Percentiles rank a stretch among this genome's conserved stretches.
Conservation (phyloP, 2,797 vertebrate species). For the Geotrypetes seraphini region DNA sequence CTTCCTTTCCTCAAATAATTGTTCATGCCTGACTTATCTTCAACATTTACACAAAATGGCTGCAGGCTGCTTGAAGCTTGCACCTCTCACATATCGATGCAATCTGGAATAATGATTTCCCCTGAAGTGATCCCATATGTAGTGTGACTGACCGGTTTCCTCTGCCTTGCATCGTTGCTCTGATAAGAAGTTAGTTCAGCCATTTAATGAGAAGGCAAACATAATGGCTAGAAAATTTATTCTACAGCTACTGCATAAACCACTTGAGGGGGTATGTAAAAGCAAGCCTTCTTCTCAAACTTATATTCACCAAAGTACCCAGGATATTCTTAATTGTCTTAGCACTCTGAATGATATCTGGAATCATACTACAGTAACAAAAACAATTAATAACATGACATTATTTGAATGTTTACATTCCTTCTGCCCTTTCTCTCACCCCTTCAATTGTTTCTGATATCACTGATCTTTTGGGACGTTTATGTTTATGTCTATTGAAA, state of each 20-base stretch:
- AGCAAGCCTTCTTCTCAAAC: constrained; percentile 18
- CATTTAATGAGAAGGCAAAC: constrained; percentile 26
- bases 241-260: constrained; percentile 9
- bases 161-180: constrained; percentile 26
- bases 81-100: not conserved
- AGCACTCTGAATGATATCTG: constrained; percentile 19
- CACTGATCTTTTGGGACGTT: too few relatives aligned
- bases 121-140: constrained; percentile 6
- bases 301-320: constrained; percentile 3
- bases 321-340: constrained; percentile 32
- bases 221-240: constrained; percentile 33
- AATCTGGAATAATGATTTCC: constrained; percentile 20
- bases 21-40: constrained; percentile 10
- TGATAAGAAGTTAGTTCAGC: constrained; percentile 29
- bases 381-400: constrained; percentile 8
- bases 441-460: too few relatives aligned
- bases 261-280: constrained; percentile 2
- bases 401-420: too few relatives aligned
- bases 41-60: constrained; percentile 23
- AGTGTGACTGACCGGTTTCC: not conserved
- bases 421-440: too few relatives aligned
- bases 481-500: too few relatives aligned
- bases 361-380: constrained; percentile 6
- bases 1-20: constrained; percentile 15
- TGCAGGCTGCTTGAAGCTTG: constrained; percentile 15